Evolutionary conservation across 2,888 invertebrate species (phyloP), one percentile per base, ranked within the genome.

Genomic region (Calameuta filiformis): DNA sequence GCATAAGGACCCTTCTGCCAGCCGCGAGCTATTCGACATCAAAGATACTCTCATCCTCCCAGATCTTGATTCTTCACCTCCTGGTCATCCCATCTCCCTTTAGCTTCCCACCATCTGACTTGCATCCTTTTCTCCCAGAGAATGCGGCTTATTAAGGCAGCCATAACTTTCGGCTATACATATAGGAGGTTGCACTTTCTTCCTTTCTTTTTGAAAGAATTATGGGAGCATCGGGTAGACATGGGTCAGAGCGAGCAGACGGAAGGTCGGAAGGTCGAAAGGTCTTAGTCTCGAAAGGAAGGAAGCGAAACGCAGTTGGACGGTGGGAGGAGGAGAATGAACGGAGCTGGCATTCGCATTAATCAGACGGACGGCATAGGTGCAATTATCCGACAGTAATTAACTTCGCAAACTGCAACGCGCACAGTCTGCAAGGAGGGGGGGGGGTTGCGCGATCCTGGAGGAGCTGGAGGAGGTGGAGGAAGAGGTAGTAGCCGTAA

Each of bases 361-460:
- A 89, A 88, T 89, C 87, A 88, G 85, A 81, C 83, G 83, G 83
- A 80, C 84, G 80, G 84, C 84, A 85, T 86, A 87, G 83, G 87
- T 83, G 87, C 86, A 89, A 89, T 90, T 89, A 89, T 88, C 87
- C 85, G 86, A 85, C 86, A 87, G 87, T 89, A 90, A 90, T 90
- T 90, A 89, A 90, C 87, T 90, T 88, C 79, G 88, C 85, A 86
- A 87, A 88, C 85, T 88, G 87, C 83, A 83, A 80, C 82, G 83
- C 83, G 84, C 81, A 81, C 85, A 86, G 84, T 84, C 84, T 81
- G 80, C 40, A 40, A 40, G 71, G 71, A 83, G 76, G 82, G 75
- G 75, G 31, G 31, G 31, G 31, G 75, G 75, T 76, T 68, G 76
- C 75, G 81, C 75, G 81, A 80, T 79, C 77, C 81, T 15, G 78